Conservation (phyloP, 2,797 vertebrate genomes). For the Esox masquinongy region DNA sequence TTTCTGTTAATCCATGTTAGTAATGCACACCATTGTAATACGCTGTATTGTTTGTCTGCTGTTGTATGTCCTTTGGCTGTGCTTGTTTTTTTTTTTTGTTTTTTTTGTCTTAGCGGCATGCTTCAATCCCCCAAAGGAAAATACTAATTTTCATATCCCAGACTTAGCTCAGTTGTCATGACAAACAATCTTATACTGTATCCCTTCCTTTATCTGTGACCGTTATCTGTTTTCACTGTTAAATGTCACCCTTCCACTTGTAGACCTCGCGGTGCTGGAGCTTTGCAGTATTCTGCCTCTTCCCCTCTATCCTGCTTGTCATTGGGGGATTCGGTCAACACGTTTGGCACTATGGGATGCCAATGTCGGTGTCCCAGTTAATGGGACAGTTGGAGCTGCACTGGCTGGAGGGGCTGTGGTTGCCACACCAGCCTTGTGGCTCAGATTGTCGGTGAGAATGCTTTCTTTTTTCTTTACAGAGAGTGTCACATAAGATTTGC, state of each 20-base stretch:
- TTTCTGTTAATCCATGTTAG: not conserved
- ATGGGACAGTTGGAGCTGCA: conserved; percentile 69
- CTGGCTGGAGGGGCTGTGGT: conserved; percentile 65
- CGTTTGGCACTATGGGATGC: conserved; percentile 72
- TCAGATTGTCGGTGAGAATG: conserved; percentile 73
- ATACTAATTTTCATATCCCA: no score
- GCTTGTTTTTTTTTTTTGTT: not conserved
- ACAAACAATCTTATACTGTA: not conserved
- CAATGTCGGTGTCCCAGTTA: conserved; percentile 66
- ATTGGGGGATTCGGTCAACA: conserved; percentile 67
- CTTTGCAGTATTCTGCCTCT: conserved; percentile 57
- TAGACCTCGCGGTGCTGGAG: conserved; percentile 48
- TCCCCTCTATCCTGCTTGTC: conserved; percentile 66
- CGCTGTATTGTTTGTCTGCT: not conserved
- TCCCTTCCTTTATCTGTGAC: not conserved
- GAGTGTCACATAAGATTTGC: not conserved
- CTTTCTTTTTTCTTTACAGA: not conserved
- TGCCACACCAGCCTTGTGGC: conserved; percentile 60
- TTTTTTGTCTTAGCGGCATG: not conserved
- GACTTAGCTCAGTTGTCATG: not conserved
- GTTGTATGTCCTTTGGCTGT: not conserved
- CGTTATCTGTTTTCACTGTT: not conserved
- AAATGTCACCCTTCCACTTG: conserved; percentile 2
- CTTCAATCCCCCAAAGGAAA: no score
- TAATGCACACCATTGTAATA: not conserved